Conservation (phyloP, 2,113 vertebrate species). For the Nesogale talazaci region DNA sequence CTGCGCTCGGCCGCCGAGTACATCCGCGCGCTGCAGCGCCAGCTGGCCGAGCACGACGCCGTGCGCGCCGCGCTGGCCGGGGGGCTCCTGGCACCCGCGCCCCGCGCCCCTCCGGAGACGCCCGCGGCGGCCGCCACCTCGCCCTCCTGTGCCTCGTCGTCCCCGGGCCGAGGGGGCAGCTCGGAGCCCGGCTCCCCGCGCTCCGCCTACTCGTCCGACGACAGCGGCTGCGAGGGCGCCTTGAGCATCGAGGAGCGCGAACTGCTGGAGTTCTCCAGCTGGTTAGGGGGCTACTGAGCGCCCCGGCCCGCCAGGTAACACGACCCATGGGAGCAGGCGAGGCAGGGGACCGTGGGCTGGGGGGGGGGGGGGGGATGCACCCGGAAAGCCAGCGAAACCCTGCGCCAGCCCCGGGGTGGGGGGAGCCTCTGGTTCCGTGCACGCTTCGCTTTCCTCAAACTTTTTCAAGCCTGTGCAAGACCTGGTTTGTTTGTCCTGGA, state of each 20-base stretch:
- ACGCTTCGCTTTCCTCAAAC: background rate
- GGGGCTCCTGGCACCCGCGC: conserved; percentile 87
- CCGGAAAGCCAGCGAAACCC: background rate
- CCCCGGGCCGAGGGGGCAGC: conserved; percentile 90
- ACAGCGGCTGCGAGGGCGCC: conserved; percentile 92
- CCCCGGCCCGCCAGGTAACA: background rate
- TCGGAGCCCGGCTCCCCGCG: conserved; percentile 88
- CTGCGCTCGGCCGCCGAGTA: conserved; percentile 97
- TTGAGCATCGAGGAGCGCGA: conserved; percentile 94
- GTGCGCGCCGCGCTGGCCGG: conserved; percentile 90
- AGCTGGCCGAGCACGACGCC: conserved; percentile 94
- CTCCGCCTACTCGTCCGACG: conserved; percentile 94
- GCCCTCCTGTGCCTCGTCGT: conserved; percentile 90
- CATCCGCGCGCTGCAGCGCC: conserved; percentile 94
- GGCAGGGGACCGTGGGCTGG: background rate
- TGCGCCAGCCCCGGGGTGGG: background rate
- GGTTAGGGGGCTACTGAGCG: conserved; percentile 94
- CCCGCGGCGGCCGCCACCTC: conserved; percentile 81
- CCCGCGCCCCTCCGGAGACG: conserved; percentile 88
- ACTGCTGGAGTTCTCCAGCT: conserved; percentile 94
- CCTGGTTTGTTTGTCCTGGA: conserved; percentile 66
- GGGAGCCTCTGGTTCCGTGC: background rate
- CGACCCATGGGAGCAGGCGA: background rate
- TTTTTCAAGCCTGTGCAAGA: conserved; percentile 69
- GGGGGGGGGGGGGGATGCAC: background rate